Evolutionary conservation across 2,113 vertebrate genomes (phyloP), one percentile per base, ranked within the genome.

Genomic region (Ageneiosus marmoratus): DNA sequence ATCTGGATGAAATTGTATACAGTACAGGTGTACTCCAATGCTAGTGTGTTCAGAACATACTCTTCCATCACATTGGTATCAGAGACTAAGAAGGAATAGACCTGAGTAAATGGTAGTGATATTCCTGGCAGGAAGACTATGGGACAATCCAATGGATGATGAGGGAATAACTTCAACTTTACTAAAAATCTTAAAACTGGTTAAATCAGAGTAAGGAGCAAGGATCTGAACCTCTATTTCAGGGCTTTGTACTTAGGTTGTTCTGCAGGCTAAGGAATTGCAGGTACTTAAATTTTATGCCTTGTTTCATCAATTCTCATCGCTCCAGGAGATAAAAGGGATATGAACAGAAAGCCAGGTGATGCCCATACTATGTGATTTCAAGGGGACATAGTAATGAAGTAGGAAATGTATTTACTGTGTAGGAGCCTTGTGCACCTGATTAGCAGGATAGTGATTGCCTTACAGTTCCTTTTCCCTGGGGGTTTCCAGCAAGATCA

Each of bases 281-380:
- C 18, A 53, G 4, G 27, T 34, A 34, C 50, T 53, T 75, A 34
- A 4, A 53, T 34, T 75, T 51, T 32, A 13, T 32, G 15, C 15
- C 29, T 15, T n/a, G 20, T 34, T 16, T 3, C 27, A 53, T 75
- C 16, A 75, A 53, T 53, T 53, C 18, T 75, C 22, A 44, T 46
- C 37, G 5, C 67, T n/a, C 46, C 7, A 53, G 73, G 73, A 75
- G 8, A 75, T 53, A 22, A 22, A 22, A 7, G 9, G 29, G 5
- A 22, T 74, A n/a, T 51, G 46, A 51, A 51, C 72, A 74, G 46
- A 53, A 75, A 34, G 50, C 73, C 50, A 22, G 48, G 50, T 75
- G 50, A 75, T 75, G 9, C 27, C 48, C 18, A 74, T 74, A 51
- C 48, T 32, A 74, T 9, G 48, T 74, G 18, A 53, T 22, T 53